Base-by-base conservation (phyloP, 2,888 invertebrate species). In the Epirrhoe tristata region DNA sequence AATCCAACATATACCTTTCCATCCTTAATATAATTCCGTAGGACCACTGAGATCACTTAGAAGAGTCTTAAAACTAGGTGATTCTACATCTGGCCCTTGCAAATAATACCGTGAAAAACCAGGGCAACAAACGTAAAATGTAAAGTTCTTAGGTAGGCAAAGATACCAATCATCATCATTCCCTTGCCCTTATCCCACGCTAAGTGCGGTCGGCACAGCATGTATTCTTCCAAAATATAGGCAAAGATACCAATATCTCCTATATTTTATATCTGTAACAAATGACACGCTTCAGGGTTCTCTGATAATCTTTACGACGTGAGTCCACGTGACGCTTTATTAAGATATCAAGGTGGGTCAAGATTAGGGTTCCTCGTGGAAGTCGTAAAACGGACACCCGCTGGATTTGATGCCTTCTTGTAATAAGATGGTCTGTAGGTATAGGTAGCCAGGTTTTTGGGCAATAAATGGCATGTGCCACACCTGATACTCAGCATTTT, bases 381-480 rank as follows among this genome's bases (percentile, higher is more conserved):
- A 74, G 74, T 87, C 88, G 83, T 88, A 88, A 89, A 89, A 77
- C 63, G 84, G 85, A 82, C 87, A 80, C 82, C 81, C 82, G 81
- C 81, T 81, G 85, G 77, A 81, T 74, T 77, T 81, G 81, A 80
- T 74, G 79, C 54, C 65, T 67, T 48, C 60, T 65, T 58, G 58
- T 34, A 61, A 62, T 66, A 58, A 58, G 48, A 43, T 24, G 50
- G 48, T 48, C 6, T 48, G 24, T 59, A 63, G 63, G 57, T 57
- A 51, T 51, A 57, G 51, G 43, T 57, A 48, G 53, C 46, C 63
- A 54, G 58, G 53, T 54, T 63, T 46, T 31, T 50, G 39, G 55
- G 58, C 17, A 50, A 31, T 64, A 66, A 67, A 67, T 48, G 55
- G 52, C 58, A 63, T 10, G 54, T 36, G 66, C 4, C 34, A 55